A percentile compares a stretch with the other conserved stretches of the same genome.
Conservation (phyloP, 1,140 invertebrate genomes). For the Ruditapes philippinarum region DNA sequence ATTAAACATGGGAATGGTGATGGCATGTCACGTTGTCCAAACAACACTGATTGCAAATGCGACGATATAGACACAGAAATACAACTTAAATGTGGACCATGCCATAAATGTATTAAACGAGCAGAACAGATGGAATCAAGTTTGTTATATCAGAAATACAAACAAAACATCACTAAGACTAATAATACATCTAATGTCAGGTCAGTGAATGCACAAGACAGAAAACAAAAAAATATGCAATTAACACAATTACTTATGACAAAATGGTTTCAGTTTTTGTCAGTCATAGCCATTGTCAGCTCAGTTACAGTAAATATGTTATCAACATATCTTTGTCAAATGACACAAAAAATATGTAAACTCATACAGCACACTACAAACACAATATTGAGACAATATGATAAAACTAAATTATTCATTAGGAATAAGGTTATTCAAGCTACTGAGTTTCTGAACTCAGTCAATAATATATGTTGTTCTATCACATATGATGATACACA, state of each 20-base stretch:
- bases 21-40: not conserved
- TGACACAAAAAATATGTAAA: too few species aligned
- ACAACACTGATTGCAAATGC: not conserved
- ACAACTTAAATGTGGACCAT: slow-evolving; percentile 3
- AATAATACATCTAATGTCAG: not conserved
- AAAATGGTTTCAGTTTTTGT: not conserved
- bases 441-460: not conserved
- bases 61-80: not conserved
- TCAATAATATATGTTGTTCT: too few species aligned
- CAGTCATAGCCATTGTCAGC: not conserved
- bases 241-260: not conserved
- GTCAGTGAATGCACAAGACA: not conserved
- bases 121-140: not conserved
- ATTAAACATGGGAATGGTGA: not conserved
- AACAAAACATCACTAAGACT: not conserved
- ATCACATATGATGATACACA: too few species aligned
- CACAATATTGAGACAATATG: slow-evolving; percentile 56
- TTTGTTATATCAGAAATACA: not conserved
- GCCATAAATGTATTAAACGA: not conserved
- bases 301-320: not conserved
- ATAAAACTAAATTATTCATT: too few species aligned
- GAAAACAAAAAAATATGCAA: too few species aligned
- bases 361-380: too few species aligned
- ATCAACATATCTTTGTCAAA: not conserved
- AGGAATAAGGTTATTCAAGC: too few species aligned